Evolutionary conservation across 2,797 vertebrate genomes (phyloP).

Genomic region (Macrochelys suwanniensis): DNA sequence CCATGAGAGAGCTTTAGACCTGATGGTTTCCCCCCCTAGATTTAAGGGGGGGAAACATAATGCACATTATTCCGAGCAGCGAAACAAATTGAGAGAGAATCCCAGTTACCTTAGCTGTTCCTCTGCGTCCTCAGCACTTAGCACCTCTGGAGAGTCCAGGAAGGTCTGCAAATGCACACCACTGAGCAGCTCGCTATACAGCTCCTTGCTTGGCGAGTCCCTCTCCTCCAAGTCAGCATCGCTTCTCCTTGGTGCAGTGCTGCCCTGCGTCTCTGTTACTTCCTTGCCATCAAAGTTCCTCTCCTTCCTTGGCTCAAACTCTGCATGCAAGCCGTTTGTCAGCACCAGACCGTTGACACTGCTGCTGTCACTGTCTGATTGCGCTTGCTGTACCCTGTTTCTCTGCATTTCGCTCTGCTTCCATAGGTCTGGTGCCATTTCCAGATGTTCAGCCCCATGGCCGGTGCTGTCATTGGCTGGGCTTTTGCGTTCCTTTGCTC

Average conservation of each 20-base stretch:
- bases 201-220: not conserved
- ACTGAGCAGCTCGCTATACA: not conserved
- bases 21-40: not conserved
- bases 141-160: constrained; percentile 42
- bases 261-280: not conserved
- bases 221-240: not conserved
- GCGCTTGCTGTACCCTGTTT: rapidly evolving
- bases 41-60: not conserved
- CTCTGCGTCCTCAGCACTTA: not conserved
- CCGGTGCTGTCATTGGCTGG: not conserved
- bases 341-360: not conserved
- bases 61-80: rapidly evolving
- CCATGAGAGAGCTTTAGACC: constrained; percentile 39
- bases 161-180: not conserved
- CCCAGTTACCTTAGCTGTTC: constrained; percentile 68
- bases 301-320: not conserved
- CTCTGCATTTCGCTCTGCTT: not conserved
- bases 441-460: constrained; percentile 3
- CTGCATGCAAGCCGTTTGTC: not conserved
- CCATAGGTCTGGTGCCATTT: not conserved
- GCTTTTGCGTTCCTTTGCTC: not conserved
- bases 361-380: not conserved
- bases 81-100: rapidly evolving
- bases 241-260: not conserved
- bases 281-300: not conserved